Evolutionary conservation across 2,888 invertebrate species (phyloP), one percentile per base, ranked within the genome.

Genomic region (Empis livida): DNA sequence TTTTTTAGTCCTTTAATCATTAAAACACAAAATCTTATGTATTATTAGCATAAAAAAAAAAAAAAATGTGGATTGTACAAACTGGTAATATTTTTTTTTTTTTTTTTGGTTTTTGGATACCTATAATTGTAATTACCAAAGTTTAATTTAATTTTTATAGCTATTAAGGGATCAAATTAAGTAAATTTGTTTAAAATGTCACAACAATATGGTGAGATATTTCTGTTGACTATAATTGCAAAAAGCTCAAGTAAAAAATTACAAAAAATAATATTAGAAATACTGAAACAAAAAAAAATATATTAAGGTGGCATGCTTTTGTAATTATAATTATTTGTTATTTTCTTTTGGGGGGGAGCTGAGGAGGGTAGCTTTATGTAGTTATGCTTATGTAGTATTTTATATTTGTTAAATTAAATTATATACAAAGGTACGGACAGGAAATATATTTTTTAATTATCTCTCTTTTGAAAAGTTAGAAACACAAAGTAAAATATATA

Each of bases 231-330:
- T 5, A 32, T 32, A 32, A 32, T 32, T 32, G 13, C 32, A n/a
- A n/a, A 32, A 32, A 32, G 13, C 10, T 13, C 10, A 32, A 32
- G 32, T n/a, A n/a, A n/a, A n/a, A n/a, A n/a, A n/a, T n/a, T n/a
- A n/a, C n/a, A n/a, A n/a, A n/a, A n/a, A n/a, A n/a, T n/a, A n/a
- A 32, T 13, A 32, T 13, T 40, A 48, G 45, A 43, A 49, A 42
- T 42, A 42, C 39, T 45, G 15, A 17, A 14, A 14, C 37, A 16
- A 46, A 20, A n/a, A n/a, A n/a, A n/a, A n/a, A n/a, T n/a, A n/a
- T n/a, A n/a, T n/a, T 35, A 46, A 45, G 32, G 23, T 35, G 41
- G 31, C n/a, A 6, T 30, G 37, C 37, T 44, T 31, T 44, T 30
- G 31, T 16, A 44, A 27, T n/a, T n/a, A 15, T 27, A 15, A 13